Evolutionary conservation across 37 sponge, comb jelly and placozoan genomes (phyloP), one percentile per base, ranked within the genome.

Genomic region (Hormiphora californensis): DNA sequence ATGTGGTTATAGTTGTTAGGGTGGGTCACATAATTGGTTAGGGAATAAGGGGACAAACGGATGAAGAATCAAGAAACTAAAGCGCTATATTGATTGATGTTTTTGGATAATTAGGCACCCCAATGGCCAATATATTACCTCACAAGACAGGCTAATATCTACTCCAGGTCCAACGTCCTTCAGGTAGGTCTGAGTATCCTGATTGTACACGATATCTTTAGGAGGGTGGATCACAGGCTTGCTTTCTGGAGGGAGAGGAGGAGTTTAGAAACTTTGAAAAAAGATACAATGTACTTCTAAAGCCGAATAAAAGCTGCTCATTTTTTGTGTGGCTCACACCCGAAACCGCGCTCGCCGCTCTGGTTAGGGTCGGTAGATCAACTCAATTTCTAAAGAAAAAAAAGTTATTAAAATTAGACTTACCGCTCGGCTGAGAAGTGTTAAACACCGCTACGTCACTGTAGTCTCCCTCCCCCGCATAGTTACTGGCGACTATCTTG

Each of bases 391-490:
- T n/a, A n/a, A 73, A 40, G 44, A 73, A 19, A 65, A 34, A 59
- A 59, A 49, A 49, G 53, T 49, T 49, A 49, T 17, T 15, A 17
- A 17, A 49, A 49, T 15, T 49, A 49, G 61, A 73, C 81, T 21
- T 15, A 73, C 81, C 46, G 1, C 81, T 73, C 21, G 81, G 81
- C 23, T 73, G 81, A 1, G 81, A 39, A 19, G 81, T 73, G 5
- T 22, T 73, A 46, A 73, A 40, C 1, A 25, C 43, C 7, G 23
- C 23, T 21, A 73, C 38, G 2, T 27, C 43, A 36, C 81, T 73
- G 25, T 73, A 73, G 23, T 8, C 8, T 1, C 81, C 81, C 35
- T 19, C 38, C 25, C 81, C 81, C 1, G 81, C 81, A 30, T 41
- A 43, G 23, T 73, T 73, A 28, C 21, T 43, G 22, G 81, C 81